Evolutionary conservation across 2,113 vertebrate genomes (phyloP).

Genomic region (Rutilus rutilus): DNA sequence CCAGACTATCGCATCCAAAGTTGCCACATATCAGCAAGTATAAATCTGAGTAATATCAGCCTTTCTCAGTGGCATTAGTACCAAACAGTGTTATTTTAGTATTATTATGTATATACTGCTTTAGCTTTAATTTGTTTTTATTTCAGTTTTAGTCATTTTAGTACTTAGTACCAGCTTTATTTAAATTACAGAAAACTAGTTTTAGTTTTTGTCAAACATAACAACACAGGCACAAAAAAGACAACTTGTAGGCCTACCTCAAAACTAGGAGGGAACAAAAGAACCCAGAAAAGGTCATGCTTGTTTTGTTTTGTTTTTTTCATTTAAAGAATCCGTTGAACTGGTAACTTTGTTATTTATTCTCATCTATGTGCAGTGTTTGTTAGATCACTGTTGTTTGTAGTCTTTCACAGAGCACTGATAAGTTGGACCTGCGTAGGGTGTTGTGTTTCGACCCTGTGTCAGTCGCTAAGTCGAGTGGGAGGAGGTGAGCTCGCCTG

Average conservation of each 20-base stretch:
- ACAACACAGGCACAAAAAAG: background rate
- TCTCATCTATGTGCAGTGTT: conserved; percentile 1
- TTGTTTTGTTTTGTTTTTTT: conserved; percentile 9
- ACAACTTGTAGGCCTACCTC: background rate
- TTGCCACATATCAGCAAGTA: conserved; percentile 30
- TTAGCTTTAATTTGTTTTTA: background rate
- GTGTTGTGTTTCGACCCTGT: conserved; percentile 44
- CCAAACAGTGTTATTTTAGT: background rate
- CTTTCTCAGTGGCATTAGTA: background rate
- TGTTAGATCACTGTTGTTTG: conserved; percentile 23
- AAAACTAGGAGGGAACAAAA: conserved; percentile 1
- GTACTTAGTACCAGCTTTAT: background rate
- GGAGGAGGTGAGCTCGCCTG: conserved; percentile 32
- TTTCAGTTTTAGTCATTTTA: background rate
- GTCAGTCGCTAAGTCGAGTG: background rate
- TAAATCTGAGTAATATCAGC: conserved; percentile 5
- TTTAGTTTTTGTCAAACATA: background rate
- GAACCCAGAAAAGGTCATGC: conserved; percentile 2
- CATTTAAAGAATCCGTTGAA: conserved; percentile 16
- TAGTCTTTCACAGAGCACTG: conserved; percentile 37
- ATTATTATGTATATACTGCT: background rate
- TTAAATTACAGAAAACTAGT: background rate
- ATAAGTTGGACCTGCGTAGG: conserved; percentile 37
- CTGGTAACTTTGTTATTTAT: conserved; percentile 8
- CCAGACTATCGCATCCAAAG: conserved; percentile 32